These are phyloP conservation scores for Microchirus variegatus DNA, from an alignment of 2,797 vertebrate genomes.

Conservation along the genomic window DNA sequence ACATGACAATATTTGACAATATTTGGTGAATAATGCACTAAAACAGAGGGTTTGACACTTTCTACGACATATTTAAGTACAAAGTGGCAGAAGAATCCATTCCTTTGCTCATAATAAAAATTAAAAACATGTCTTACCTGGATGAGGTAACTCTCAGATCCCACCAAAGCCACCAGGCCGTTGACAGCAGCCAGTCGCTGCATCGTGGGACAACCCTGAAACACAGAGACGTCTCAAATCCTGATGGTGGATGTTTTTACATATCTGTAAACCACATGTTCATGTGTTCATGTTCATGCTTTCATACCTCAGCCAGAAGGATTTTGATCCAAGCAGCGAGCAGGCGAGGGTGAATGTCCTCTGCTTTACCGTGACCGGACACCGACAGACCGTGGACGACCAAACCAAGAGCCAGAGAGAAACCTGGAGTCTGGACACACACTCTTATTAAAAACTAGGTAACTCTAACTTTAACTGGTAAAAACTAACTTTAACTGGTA, in stretches of 20 bases:
- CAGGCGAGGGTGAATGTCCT: conserved; percentile 86
- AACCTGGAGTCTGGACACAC: conserved; percentile 85
- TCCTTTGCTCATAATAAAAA: background rate
- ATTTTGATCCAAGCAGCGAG: conserved; percentile 91
- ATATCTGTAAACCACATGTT: background rate
- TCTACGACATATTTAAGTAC: too few relatives aligned
- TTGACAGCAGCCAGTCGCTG: conserved; percentile 92
- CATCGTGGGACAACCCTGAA: conserved; percentile 94
- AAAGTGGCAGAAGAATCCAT: background rate
- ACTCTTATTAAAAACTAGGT: too few relatives aligned
- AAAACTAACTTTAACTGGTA: too few relatives aligned
- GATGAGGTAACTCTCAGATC: conserved; percentile 88
- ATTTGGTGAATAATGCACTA: too few relatives aligned
- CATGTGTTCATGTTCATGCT: too few relatives aligned
- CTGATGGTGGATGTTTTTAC: rapidly evolving
- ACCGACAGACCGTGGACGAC: conserved; percentile 87
- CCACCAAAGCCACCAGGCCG: conserved; percentile 90
- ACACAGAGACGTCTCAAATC: conserved; percentile 30
- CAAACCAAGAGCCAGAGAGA: conserved; percentile 90
- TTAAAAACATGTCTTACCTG: conserved; percentile 80
- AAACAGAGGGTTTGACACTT: too few relatives aligned
- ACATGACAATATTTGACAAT: too few relatives aligned
- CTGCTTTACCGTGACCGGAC: conserved; percentile 92
- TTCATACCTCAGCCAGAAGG: conserved; percentile 92
- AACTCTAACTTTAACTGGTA: too few relatives aligned